These are phyloP conservation scores for Gorilla gorilla DNA, from an alignment of 2,113 vertebrate species.

Conservation along the genomic window DNA sequence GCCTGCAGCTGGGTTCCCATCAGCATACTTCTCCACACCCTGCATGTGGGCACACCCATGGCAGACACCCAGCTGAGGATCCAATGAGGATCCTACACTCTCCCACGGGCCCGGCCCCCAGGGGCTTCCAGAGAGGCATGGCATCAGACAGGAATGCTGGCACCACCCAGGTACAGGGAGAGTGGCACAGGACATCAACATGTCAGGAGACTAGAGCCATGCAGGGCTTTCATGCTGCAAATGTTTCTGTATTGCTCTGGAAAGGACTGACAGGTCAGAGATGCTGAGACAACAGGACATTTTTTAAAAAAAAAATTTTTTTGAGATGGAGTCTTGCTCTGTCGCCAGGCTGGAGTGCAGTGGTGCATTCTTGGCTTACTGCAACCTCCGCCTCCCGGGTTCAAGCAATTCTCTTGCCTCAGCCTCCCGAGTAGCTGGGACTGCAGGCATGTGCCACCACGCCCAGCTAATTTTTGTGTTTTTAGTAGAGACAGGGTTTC, in stretches of 20 bases:
- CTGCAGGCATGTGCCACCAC: too few species aligned
- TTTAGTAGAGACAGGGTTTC: too few species aligned
- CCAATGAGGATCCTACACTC: background rate
- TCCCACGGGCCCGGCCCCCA: background rate
- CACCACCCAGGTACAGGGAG: background rate
- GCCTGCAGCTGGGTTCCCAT: background rate
- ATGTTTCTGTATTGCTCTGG: background rate
- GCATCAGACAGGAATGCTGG: background rate
- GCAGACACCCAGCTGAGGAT: background rate
- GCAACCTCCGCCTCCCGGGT: too few species aligned
- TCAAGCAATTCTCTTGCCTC: too few species aligned
- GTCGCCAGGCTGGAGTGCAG: too few species aligned
- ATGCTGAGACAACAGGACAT: background rate
- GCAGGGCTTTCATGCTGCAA: background rate
- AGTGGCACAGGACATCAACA: background rate
- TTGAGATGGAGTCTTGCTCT: too few species aligned
- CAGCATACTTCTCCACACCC: background rate
- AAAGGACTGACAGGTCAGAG: background rate
- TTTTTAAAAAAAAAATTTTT: rapidly evolving
- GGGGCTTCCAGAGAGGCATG: background rate
- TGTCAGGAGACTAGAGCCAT: background rate
- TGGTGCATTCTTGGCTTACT: rapidly evolving
- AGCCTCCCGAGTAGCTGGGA: too few species aligned
- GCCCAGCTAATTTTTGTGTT: too few species aligned
- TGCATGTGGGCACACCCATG: background rate